phyloP scores from a whole-genome alignment of 2,888 invertebrate genomes.

The Aelia acuminata region DNA sequence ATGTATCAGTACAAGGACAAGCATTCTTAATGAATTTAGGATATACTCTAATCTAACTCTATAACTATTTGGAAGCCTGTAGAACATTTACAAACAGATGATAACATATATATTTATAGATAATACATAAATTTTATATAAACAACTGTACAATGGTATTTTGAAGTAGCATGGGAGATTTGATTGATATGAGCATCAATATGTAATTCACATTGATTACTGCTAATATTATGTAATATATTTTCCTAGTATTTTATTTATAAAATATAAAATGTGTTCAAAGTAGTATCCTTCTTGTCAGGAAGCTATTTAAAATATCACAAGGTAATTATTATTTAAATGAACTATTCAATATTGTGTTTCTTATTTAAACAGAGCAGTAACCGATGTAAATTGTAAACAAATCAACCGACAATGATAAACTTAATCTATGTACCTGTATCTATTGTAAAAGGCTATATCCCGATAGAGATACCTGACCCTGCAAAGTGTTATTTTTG shows the following conservation, averaged over 20 bases:
- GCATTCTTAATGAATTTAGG: conserved; percentile 55
- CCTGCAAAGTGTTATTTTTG: conserved; percentile 66
- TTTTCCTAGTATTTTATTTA: conserved; percentile 36
- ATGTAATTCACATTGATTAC: conserved; percentile 57
- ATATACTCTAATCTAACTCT: conserved; percentile 63
- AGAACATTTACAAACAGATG: conserved; percentile 64
- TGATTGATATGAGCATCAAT: conserved; percentile 62
- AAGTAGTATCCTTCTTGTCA: neutral
- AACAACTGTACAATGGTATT: conserved; percentile 61
- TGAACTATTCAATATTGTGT: conserved; percentile 2
- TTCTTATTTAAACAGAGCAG: conserved; percentile 27
- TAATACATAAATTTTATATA: conserved; percentile 57
- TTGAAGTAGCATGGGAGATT: conserved; percentile 60
- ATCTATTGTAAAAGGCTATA: conserved; percentile 66
- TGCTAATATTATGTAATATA: conserved; percentile 19
- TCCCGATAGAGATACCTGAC: conserved; percentile 66
- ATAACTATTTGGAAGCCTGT: conserved; percentile 65
- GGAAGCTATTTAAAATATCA: conserved; percentile 39
- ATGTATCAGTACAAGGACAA: conserved; percentile 49
- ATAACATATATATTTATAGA: conserved; percentile 62
- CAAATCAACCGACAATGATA: conserved; percentile 60
- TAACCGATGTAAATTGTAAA: conserved; percentile 50
- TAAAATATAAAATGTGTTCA: conserved; percentile 45
- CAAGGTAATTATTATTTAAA: conserved; percentile 33
- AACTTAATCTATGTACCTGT: conserved; percentile 66